Conservation (phyloP, 1,140 invertebrate genomes). For the Tachypleus tridentatus region DNA sequence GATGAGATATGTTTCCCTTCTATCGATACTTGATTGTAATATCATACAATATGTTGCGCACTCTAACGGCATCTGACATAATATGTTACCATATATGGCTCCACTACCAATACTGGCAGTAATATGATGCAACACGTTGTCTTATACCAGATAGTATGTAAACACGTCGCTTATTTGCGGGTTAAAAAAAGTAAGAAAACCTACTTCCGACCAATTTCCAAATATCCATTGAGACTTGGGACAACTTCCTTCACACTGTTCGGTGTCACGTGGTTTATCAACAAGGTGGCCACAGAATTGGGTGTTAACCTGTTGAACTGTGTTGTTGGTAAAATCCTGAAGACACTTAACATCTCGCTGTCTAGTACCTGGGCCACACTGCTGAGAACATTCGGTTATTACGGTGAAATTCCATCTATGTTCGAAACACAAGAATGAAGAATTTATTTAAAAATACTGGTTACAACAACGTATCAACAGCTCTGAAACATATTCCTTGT, state of each 20-base stretch:
- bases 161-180: not conserved
- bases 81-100: too few relatives aligned
- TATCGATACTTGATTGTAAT: too few relatives aligned
- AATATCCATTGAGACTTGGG: constrained; percentile 53
- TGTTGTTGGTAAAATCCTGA: constrained; percentile 21
- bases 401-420: constrained; percentile 43
- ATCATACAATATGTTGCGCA: too few relatives aligned
- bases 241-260: constrained; percentile 53
- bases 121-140: too few relatives aligned
- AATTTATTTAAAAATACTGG: too few relatives aligned
- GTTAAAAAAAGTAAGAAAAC: constrained; percentile 12
- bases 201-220: constrained; percentile 50
- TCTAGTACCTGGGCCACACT: constrained; percentile 51
- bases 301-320: constrained; percentile 22
- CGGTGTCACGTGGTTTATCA: constrained; percentile 38
- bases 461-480: too few relatives aligned
- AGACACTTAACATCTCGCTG: constrained; percentile 40
- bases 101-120: too few relatives aligned
- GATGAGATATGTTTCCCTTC: too few relatives aligned
- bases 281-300: constrained; percentile 40
- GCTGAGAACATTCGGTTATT: constrained; percentile 52
- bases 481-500: too few relatives aligned
- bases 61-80: too few relatives aligned
- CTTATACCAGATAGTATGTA: too few relatives aligned
- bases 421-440: too few relatives aligned